phyloP scores from a whole-genome alignment of 2,888 invertebrate species.

The Quadriops clusia region DNA sequence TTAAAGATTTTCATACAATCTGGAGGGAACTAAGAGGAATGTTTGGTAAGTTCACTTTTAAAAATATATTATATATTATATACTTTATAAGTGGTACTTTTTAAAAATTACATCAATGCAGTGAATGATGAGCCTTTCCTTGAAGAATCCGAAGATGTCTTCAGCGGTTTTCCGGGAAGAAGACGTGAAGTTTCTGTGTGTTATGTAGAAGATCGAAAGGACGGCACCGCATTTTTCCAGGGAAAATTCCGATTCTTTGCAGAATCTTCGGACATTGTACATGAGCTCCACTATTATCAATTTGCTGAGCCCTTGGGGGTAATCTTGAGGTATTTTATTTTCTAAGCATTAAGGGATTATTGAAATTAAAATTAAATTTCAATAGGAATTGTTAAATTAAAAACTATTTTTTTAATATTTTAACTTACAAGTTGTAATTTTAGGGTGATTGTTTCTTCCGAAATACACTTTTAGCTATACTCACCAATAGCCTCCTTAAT shows the following conservation, averaged over 20 bases:
- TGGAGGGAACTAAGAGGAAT: constrained; percentile 28
- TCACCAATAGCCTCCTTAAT: constrained; percentile 25
- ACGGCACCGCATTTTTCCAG: constrained; percentile 27
- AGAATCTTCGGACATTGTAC: constrained; percentile 27
- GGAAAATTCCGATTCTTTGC: constrained; percentile 22
- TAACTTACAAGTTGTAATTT: constrained; percentile 1
- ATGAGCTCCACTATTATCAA: constrained; percentile 28
- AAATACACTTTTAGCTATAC: neutral
- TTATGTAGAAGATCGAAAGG: constrained; percentile 31
- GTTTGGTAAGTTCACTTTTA: constrained; percentile 7
- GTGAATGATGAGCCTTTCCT: constrained; percentile 28
- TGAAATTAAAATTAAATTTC: constrained; percentile 1
- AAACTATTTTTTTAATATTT: constrained; percentile 1
- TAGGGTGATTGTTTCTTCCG: neutral
- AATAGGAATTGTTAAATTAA: constrained; percentile 6
- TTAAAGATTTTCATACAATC: constrained; percentile 27
- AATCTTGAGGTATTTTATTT: constrained; percentile 20
- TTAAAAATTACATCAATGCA: constrained; percentile 26
- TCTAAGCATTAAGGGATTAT: constrained; percentile 21
- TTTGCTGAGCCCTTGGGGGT: constrained; percentile 25
- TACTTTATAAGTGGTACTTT: too few relatives aligned
- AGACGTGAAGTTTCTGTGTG: constrained; percentile 29
- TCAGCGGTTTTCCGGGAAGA: constrained; percentile 25
- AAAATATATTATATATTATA: too few relatives aligned
- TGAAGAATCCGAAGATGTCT: constrained; percentile 31